Evolutionary conservation across 2,113 vertebrate species (phyloP), one percentile per base, ranked within the genome.

Genomic region (Pardalotus punctatus): DNA sequence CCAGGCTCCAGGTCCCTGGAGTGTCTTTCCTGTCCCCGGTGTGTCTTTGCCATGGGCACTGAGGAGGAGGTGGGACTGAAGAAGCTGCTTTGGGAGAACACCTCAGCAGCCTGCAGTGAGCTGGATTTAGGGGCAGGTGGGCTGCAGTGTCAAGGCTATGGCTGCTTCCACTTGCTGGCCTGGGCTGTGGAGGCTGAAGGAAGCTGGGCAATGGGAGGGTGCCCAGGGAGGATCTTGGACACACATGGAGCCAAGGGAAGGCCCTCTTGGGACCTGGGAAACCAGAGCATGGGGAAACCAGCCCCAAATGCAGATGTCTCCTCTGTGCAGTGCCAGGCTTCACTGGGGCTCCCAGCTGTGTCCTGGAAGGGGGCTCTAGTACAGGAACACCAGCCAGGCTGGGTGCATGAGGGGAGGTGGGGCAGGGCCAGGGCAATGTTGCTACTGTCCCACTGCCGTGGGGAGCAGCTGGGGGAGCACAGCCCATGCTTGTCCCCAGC

Each of bases 1-100:
- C 7, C 0, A 3, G 25, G n/a, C 42, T 93, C 2, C 1, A 35
- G 23, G 48, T 43, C 24, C 22, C 43, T 2, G 1, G 45, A 36
- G 51, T 13, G 36, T 76, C 43, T 47, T 53, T 58, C 35, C 35
- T 80, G 27, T 64, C 25, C 18, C 35, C 0, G 0, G 14, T 5
- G 27, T 38, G 28, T 25, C n/a, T 73, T 80, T 85, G 38, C 69
- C 33, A 1, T 40, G 54, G 35, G 60, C 69, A 23, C 42, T 4
- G 43, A 71, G 60, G 67, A 48, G 19, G 61, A 70, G 35, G 43
- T 47, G 18, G 54, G 56, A 53, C 47, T 90, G 82, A 48, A 51
- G 85, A 17, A 65, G 43, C 45, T 47, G 48, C n/a, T 40, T 22
- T 4, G 22, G 25, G 5, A 9, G 40, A 28, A 20, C 2, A 20